Evolutionary conservation across 1,140 invertebrate genomes (phyloP).

Genomic region (Zaprionus inermis): DNA sequence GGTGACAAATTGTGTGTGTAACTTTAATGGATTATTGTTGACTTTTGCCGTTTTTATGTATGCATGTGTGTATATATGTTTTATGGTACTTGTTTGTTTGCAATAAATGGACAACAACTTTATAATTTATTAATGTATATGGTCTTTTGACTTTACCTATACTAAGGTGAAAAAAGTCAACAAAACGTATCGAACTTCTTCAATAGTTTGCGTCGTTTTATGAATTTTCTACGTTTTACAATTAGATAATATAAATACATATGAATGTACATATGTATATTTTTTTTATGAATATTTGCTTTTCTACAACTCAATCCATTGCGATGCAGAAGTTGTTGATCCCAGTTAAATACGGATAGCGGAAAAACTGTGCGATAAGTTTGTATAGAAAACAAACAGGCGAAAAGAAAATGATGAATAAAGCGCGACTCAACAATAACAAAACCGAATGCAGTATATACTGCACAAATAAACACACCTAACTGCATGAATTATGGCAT

Average conservation of each 20-base stretch:
- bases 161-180: background rate
- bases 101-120: constrained; percentile 6
- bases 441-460: background rate
- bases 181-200: background rate
- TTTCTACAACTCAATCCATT: background rate
- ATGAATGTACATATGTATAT: too few relatives aligned
- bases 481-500: background rate
- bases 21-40: constrained; percentile 5
- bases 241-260: too few relatives aligned
- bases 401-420: background rate
- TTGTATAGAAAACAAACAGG: background rate
- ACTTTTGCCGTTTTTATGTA: background rate
- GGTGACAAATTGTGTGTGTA: constrained; percentile 3
- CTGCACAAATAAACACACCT: background rate
- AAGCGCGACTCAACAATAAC: background rate
- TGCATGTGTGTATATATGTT: background rate
- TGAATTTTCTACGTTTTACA: too few relatives aligned
- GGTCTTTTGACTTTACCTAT: background rate
- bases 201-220: background rate
- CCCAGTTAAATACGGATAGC: constrained; percentile 7
- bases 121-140: background rate
- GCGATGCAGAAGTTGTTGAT: constrained; percentile 3
- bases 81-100: background rate
- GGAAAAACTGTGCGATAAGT: background rate
- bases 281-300: background rate